phyloP scores from a whole-genome alignment of 2,113 vertebrate genomes.

The Callithrix jacchus region DNA sequence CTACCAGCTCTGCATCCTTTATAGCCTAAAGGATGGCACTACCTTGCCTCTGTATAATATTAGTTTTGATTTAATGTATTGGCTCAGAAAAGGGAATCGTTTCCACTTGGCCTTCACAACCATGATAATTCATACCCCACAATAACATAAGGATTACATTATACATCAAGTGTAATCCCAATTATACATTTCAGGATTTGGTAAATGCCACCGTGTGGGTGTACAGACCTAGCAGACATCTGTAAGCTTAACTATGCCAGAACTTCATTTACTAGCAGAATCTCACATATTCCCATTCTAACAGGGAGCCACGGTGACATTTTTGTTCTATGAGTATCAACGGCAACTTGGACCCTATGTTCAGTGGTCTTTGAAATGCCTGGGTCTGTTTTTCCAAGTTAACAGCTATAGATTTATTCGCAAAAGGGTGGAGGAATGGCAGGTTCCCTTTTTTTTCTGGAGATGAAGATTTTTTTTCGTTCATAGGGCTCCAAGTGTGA shows the following conservation, averaged over 20 bases:
- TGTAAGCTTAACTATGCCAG: not conserved
- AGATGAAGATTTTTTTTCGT: not conserved
- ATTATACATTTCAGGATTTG: not conserved
- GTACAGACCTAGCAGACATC: not conserved
- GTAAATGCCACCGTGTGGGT: not conserved
- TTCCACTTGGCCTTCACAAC: not conserved
- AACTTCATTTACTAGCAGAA: not conserved
- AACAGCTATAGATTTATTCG: not conserved
- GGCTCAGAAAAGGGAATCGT: not conserved
- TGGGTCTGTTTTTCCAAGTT: not conserved
- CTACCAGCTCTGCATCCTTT: not conserved
- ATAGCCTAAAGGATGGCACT: not conserved
- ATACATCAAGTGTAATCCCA: not conserved
- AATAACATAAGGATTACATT: not conserved
- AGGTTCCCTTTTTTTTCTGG: not conserved
- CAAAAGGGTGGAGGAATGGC: not conserved
- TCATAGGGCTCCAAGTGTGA: not conserved
- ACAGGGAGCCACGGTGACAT: fast-evolving
- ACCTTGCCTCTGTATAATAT: not conserved
- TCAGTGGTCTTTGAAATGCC: not conserved
- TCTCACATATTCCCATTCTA: not conserved
- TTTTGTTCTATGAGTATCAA: not conserved
- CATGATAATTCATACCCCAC: not conserved
- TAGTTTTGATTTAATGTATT: not conserved
- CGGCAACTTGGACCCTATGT: not conserved